Percentiles rank a stretch among this genome's conserved stretches.
These are phyloP conservation scores for Nycteola revayana DNA, from an alignment of 2,888 invertebrate genomes.

Conservation along the genomic window DNA sequence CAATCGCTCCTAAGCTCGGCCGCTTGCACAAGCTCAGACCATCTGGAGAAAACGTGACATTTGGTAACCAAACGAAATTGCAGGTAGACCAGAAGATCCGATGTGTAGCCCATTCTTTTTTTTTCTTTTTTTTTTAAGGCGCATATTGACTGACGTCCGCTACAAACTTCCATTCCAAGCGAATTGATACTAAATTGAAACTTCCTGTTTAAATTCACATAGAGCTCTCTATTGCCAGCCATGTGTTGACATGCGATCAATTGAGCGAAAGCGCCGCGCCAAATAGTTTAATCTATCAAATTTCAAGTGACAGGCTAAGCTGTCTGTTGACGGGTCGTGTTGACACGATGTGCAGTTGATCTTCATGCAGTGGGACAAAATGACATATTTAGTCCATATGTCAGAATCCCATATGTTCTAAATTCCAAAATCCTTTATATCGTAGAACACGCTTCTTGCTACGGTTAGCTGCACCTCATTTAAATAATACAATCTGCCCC, in stretches of 20 bases:
- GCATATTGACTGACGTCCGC: slow-evolving; percentile 52
- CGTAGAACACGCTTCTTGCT: slow-evolving; percentile 40
- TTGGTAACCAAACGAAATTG: slow-evolving; percentile 55
- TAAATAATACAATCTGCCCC: slow-evolving; percentile 39
- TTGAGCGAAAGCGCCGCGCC: slow-evolving; percentile 72
- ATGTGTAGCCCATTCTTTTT: too few species aligned
- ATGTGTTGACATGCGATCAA: slow-evolving; percentile 72
- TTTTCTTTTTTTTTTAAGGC: too few species aligned
- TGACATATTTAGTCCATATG: slow-evolving; percentile 51
- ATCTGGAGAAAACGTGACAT: slow-evolving; percentile 78
- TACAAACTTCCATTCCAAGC: slow-evolving; percentile 70
- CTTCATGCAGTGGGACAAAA: slow-evolving; percentile 44
- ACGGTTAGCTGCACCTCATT: slow-evolving; percentile 46
- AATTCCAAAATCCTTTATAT: slow-evolving; percentile 23
- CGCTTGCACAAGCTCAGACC: slow-evolving; percentile 74
- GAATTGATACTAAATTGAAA: slow-evolving; percentile 78
- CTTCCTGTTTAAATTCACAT: slow-evolving; percentile 77
- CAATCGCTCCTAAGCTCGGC: slow-evolving; percentile 60
- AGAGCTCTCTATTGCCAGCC: slow-evolving; percentile 62
- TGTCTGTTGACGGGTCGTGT: slow-evolving; percentile 42
- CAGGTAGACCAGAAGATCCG: slow-evolving; percentile 43
- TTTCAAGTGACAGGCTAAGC: slow-evolving; percentile 67
- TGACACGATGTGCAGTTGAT: slow-evolving; percentile 59
- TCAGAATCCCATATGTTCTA: slow-evolving; percentile 48
- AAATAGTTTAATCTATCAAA: slow-evolving; percentile 60